Evolutionary conservation across 2,888 invertebrate genomes (phyloP).

Genomic region (Auanema sp.): DNA sequence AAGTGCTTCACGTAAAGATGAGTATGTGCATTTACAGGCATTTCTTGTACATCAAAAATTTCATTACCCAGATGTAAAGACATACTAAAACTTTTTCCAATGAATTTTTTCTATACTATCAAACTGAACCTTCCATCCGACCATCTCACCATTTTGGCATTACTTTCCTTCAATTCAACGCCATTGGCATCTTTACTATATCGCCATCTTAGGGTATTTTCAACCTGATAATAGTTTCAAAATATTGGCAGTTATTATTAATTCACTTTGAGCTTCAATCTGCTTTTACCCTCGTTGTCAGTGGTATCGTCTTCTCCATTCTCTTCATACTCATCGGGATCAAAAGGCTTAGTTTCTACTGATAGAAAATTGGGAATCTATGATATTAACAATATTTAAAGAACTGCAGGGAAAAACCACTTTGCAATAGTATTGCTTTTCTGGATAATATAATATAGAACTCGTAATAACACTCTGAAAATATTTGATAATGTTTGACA

Average conservation of each 20-base stretch:
- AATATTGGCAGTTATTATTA: not conserved
- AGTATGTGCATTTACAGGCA: slow-evolving; percentile 87
- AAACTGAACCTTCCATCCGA: slow-evolving; percentile 78
- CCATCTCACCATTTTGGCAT: slow-evolving; percentile 92
- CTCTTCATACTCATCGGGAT: slow-evolving; percentile 84
- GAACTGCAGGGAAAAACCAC: too few relatives aligned
- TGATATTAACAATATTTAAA: slow-evolving; percentile 3
- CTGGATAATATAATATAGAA: slow-evolving; percentile 4
- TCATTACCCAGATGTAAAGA: slow-evolving; percentile 94
- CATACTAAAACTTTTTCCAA: slow-evolving; percentile 72
- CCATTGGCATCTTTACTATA: slow-evolving; percentile 68
- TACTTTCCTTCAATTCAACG: slow-evolving; percentile 77
- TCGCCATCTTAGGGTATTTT: slow-evolving; percentile 96
- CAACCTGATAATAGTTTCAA: slow-evolving; percentile 72
- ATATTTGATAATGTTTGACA: too few relatives aligned
- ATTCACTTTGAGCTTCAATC: slow-evolving; percentile 69
- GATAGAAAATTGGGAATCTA: slow-evolving; percentile 94
- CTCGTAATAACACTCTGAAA: slow-evolving; percentile 9
- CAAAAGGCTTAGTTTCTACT: slow-evolving; percentile 93
- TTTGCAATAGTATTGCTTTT: slow-evolving; percentile 1
- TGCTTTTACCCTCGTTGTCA: slow-evolving; percentile 93
- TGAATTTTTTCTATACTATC: not conserved
- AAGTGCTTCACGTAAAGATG: slow-evolving; percentile 84
- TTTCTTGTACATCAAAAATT: slow-evolving; percentile 84
- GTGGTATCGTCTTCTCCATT: slow-evolving; percentile 92